Conservation (phyloP, 1,140 invertebrate genomes). For the Ips nitidus region DNA sequence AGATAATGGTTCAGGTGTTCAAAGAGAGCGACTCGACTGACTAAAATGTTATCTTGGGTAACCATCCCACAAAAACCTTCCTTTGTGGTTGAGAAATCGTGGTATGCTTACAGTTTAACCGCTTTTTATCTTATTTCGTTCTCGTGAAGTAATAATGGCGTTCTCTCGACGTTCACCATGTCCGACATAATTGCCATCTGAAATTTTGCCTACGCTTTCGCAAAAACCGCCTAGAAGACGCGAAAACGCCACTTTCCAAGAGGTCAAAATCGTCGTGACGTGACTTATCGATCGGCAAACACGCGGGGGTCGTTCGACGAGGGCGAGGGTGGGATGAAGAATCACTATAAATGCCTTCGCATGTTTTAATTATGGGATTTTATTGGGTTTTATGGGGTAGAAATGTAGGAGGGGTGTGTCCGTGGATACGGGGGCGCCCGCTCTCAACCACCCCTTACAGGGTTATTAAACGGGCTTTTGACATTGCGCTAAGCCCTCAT, state of each 20-base stretch:
- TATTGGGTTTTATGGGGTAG: constrained; percentile 37
- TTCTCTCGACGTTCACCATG: background rate
- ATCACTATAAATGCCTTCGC: constrained; percentile 35
- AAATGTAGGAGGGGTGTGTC: constrained; percentile 18
- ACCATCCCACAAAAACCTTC: constrained; percentile 35
- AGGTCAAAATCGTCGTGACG: background rate
- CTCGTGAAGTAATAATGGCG: constrained; percentile 11
- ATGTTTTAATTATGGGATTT: constrained; percentile 38
- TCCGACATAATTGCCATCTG: background rate
- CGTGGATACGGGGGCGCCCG: constrained; percentile 3
- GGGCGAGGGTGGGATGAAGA: constrained; percentile 24
- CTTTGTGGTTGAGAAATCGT: constrained; percentile 34
- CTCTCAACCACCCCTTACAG: background rate
- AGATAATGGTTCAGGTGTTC: constrained; percentile 35
- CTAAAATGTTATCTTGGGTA: constrained; percentile 35
- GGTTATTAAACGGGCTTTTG: constrained; percentile 19
- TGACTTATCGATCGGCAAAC: constrained; percentile 30
- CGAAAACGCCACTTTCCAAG: background rate
- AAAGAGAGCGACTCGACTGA: constrained; percentile 33
- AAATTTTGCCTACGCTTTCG: background rate
- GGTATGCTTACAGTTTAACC: constrained; percentile 27
- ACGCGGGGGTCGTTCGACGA: constrained; percentile 15
- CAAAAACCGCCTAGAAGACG: background rate
- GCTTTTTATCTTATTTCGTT: constrained; percentile 23
- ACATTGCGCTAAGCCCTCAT: constrained; percentile 12